Base-by-base conservation (phyloP, 2,797 vertebrate genomes). In the Rhabdophis nuchalis region DNA sequence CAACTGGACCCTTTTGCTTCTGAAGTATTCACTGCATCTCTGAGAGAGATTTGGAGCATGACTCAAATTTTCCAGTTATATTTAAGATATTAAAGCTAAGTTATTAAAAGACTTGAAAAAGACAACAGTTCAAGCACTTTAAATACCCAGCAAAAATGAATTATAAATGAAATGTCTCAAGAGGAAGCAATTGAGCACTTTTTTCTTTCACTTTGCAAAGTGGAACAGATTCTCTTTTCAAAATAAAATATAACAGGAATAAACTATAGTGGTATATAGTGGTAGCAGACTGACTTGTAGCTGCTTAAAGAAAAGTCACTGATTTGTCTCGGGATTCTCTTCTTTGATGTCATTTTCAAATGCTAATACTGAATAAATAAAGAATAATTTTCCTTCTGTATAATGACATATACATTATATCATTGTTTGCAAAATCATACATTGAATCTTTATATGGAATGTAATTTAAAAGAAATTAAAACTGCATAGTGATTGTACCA, bases 301-400 rank as follows among this genome's bases (percentile, higher is more conserved):
- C 41, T 56, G 4, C 68, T 82, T 57, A 88, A 29, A 72, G 52
- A 87, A 87, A 91, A 91, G 64, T 54, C 41, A 29, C 18, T 68
- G 52, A 46, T 91, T 68, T 36, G 50, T 68, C 25, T 57, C 50
- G 25, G 72, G 11, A 18, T 36, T 72, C 10, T 88, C 23, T 29
- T 50, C 53, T 50, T 29, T 56, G 7, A 41, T 56, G n/a, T 52
- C 54, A 58, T 9, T n/a, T 88, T 92, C 41, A 32, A 58, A 52
- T 56, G 29, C 57, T 41, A 92, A 18, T 94, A 57, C 91, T 93
- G 94, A 36, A 23, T 54, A 88, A 91, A 0, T 0, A 7, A 68
- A 57, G 41, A 91, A 90, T 54, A 85, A 54, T 54, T 54, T 41
- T 87, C 36, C 77, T 93, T 54, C 16, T 56, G 93, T 61, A 94